phyloP scores from a whole-genome alignment of 2,888 invertebrate genomes.

The Eilema caniola region DNA sequence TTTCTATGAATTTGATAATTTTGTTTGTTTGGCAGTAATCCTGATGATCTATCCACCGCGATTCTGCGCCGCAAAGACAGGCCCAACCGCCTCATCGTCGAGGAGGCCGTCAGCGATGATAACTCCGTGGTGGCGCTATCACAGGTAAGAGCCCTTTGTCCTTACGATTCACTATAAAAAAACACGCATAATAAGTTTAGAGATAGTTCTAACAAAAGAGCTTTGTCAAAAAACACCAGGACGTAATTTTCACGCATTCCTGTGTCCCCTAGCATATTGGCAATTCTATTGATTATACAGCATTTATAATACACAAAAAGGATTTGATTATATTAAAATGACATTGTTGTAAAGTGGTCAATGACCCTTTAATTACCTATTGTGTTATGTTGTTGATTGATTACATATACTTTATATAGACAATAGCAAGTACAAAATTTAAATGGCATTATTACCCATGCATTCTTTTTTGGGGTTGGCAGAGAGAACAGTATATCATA shows the following conservation, averaged over 20 bases:
- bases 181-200: conserved; percentile 2
- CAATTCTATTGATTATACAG: neutral
- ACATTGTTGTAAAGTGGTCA: conserved; percentile 1
- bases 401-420: neutral
- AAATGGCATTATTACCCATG: neutral
- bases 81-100: conserved; percentile 99
- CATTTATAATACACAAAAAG: neutral
- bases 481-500: neutral
- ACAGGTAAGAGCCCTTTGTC: conserved; percentile 88
- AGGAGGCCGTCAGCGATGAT: conserved; percentile 99
- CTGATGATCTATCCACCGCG: conserved; percentile 98
- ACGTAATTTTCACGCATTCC: neutral
- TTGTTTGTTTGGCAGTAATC: conserved; percentile 66
- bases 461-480: neutral
- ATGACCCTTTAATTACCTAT: neutral
- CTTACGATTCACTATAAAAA: conserved; percentile 5
- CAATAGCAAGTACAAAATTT: neutral
- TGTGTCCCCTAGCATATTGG: neutral
- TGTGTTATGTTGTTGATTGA: neutral
- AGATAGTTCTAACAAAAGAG: conserved; percentile 29
- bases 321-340: neutral
- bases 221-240: conserved; percentile 43
- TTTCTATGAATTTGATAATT: conserved; percentile 37
- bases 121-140: conserved; percentile 99
- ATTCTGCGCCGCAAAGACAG: conserved; percentile 99